Percentiles rank a stretch among this genome's conserved stretches.
phyloP scores from a whole-genome alignment of 2,888 invertebrate genomes.

The Mamestra brassicae region DNA sequence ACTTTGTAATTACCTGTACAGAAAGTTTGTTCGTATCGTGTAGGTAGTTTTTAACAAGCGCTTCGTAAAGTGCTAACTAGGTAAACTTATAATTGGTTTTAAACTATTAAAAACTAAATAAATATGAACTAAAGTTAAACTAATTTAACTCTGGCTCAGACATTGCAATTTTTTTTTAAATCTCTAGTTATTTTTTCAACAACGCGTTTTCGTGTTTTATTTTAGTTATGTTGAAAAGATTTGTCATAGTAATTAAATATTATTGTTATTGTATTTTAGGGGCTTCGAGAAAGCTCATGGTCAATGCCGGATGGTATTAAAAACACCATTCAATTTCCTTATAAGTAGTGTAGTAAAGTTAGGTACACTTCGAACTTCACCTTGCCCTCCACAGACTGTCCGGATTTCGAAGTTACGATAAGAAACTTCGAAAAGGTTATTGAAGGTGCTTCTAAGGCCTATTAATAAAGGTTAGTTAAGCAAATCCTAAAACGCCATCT shows the following conservation, averaged over 20 bases:
- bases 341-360: too few species aligned
- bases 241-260: too few species aligned
- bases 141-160: background rate
- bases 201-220: too few species aligned
- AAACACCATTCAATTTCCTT: too few species aligned
- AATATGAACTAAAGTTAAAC: conserved; percentile 1
- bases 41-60: conserved; percentile 37
- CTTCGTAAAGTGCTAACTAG: background rate
- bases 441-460: background rate
- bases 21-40: conserved; percentile 15
- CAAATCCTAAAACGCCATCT: background rate
- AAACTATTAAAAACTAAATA: conserved; percentile 15
- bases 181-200: too few species aligned
- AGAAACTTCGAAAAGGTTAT: background rate
- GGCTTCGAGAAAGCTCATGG: too few species aligned
- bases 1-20: conserved; percentile 39
- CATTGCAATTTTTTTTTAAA: background rate
- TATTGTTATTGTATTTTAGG: too few species aligned
- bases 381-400: background rate
- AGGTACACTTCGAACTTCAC: background rate
- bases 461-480: background rate
- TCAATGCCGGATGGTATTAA: too few species aligned
- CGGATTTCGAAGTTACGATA: too few species aligned
- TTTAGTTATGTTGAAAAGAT: too few species aligned
- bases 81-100: conserved; percentile 38